Evolutionary conservation across 2,888 invertebrate genomes (phyloP).

Genomic region (Pachliopta kotzebuea): DNA sequence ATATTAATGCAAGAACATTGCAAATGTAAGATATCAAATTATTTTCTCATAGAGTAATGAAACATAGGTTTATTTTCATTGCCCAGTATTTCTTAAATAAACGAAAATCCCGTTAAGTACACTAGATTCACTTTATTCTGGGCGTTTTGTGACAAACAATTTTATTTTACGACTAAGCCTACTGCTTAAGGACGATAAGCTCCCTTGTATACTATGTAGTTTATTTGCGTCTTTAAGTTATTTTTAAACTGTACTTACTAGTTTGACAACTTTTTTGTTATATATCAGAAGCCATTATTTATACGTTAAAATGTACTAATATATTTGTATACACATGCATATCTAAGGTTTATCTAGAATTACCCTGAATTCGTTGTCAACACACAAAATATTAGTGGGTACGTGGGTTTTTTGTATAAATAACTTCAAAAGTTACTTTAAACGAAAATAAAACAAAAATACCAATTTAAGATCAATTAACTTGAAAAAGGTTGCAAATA

Average conservation of each 20-base stretch:
- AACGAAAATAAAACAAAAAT: too few relatives aligned
- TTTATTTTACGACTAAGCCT: neutral
- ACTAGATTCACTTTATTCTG: neutral
- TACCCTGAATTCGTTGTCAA: neutral
- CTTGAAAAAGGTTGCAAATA: neutral
- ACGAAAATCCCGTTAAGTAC: conserved; percentile 1
- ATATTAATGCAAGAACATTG: too few relatives aligned
- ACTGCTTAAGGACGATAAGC: neutral
- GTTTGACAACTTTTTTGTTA: neutral
- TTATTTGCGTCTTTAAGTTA: neutral
- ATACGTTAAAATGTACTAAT: neutral
- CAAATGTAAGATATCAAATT: too few relatives aligned
- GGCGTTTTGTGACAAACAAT: neutral
- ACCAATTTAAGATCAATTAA: neutral
- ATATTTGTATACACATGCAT: neutral
- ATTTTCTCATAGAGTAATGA: too few relatives aligned
- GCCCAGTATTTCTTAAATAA: neutral
- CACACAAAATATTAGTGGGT: too few relatives aligned
- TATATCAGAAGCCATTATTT: neutral
- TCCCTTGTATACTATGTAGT: neutral
- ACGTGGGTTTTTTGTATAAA: too few relatives aligned
- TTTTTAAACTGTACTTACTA: neutral
- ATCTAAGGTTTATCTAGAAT: neutral
- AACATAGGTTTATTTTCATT: neutral
- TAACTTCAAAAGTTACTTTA: too few relatives aligned